These are phyloP conservation scores for Syngnathus acus DNA, from an alignment of 2,797 vertebrate species.

Conservation along the genomic window DNA sequence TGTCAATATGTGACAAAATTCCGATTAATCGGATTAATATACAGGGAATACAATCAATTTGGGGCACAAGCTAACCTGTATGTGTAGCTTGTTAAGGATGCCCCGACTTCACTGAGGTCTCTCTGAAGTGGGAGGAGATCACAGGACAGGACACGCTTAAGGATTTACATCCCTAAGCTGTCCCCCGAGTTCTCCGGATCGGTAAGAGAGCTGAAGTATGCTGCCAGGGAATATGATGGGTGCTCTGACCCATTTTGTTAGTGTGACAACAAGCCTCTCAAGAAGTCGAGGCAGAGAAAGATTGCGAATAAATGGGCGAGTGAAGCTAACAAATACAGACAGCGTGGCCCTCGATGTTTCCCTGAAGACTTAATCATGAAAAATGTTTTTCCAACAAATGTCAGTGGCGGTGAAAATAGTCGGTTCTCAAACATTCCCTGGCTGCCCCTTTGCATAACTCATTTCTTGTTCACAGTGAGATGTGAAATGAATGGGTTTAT, in stretches of 20 bases:
- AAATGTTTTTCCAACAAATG: conserved; percentile 7
- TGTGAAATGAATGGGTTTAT: conserved; percentile 1
- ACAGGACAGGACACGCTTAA: conserved; percentile 2
- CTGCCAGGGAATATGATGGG: conserved; percentile 3
- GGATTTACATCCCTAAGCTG: conserved; percentile 15
- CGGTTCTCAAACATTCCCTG: background rate
- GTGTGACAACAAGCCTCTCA: conserved; percentile 1
- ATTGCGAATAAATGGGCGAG: conserved; percentile 9
- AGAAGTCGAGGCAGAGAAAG: conserved; percentile 1
- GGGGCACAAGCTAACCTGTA: background rate
- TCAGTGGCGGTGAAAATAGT: conserved; percentile 1
- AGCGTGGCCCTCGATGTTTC: conserved; percentile 1
- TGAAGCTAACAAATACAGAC: conserved; percentile 6
- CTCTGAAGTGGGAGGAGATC: background rate
- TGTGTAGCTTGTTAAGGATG: too few relatives aligned
- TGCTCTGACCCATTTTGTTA: conserved; percentile 2
- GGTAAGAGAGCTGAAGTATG: conserved; percentile 8
- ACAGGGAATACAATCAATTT: too few relatives aligned
- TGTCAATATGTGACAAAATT: too few relatives aligned
- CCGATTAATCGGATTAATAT: too few relatives aligned
- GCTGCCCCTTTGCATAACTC: background rate
- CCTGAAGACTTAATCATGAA: conserved; percentile 7
- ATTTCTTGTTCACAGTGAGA: background rate
- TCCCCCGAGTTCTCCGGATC: conserved; percentile 1
- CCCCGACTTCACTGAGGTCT: too few relatives aligned